Evolutionary conservation across 1,140 invertebrate genomes (phyloP).

Genomic region (Arion vulgaris): DNA sequence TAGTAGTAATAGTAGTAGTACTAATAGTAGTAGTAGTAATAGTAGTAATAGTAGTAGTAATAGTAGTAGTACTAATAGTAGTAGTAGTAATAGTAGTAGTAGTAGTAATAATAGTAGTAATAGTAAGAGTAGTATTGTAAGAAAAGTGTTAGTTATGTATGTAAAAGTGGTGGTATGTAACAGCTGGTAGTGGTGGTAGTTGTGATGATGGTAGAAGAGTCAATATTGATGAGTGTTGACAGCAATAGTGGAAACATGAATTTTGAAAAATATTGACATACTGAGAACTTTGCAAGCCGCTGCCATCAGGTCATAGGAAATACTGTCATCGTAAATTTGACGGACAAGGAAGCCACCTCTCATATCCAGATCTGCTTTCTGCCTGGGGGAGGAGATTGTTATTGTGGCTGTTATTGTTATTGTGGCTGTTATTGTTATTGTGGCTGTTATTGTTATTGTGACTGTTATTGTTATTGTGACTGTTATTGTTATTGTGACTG

Average conservation of each 20-base stretch:
- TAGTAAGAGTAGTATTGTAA: too few relatives aligned
- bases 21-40: too few relatives aligned
- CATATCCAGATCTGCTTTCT: constrained; percentile 92
- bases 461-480: neutral
- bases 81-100: too few relatives aligned
- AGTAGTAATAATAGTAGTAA: too few relatives aligned
- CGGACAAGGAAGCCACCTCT: constrained; percentile 94
- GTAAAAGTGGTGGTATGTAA: too few relatives aligned
- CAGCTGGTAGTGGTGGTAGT: too few relatives aligned
- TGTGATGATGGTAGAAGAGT: too few relatives aligned
- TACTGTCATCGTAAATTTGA: constrained; percentile 95
- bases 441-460: neutral
- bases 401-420: neutral
- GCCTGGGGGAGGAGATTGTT: constrained; percentile 75
- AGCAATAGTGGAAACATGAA: neutral
- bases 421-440: neutral
- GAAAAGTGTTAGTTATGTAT: too few relatives aligned
- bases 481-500: neutral
- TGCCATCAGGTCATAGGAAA: constrained; percentile 93
- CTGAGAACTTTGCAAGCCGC: constrained; percentile 91
- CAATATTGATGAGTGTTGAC: too few relatives aligned
- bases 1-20: too few relatives aligned
- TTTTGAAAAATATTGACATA: constrained; percentile 75
- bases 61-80: too few relatives aligned
- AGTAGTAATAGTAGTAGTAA: too few relatives aligned